Conservation (phyloP, 1,140 invertebrate genomes). For the Littorina saxatilis region DNA sequence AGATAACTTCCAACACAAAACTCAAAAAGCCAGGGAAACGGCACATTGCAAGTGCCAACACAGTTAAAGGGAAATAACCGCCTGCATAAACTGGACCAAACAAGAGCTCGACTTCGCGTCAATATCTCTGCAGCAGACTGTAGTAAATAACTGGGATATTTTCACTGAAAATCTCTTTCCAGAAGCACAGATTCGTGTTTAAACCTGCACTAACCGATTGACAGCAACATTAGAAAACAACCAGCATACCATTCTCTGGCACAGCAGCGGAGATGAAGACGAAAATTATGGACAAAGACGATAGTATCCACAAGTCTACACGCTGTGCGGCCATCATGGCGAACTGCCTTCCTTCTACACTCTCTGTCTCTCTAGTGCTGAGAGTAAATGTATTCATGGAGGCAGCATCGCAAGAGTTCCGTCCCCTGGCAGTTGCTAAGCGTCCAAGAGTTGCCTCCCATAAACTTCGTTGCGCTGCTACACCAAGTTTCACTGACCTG, state of each 20-base stretch:
- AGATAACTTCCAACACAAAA: no score
- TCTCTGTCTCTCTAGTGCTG: neutral
- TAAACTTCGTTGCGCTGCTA: no score
- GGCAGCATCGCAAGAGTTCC: neutral
- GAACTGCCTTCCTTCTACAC: neutral
- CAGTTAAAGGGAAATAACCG: no score
- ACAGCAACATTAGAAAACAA: neutral
- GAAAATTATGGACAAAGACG: neutral
- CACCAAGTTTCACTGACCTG: neutral
- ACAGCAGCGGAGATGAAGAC: neutral
- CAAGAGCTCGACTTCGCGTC: no score
- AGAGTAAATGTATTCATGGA: neutral
- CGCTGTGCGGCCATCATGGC: conserved; percentile 28
- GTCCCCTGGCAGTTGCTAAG: neutral
- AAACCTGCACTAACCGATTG: neutral
- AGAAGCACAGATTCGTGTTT: no score
- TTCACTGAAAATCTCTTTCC: no score
- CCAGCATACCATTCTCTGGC: neutral
- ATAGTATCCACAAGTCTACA: neutral
- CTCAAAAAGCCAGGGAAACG: no score
- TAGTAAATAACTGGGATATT: no score
- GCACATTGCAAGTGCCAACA: no score
- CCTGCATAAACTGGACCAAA: no score
- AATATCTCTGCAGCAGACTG: no score
- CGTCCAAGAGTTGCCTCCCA: neutral